Base-by-base conservation (phyloP, 2,797 vertebrate species). In the Neoniphon sammara region DNA sequence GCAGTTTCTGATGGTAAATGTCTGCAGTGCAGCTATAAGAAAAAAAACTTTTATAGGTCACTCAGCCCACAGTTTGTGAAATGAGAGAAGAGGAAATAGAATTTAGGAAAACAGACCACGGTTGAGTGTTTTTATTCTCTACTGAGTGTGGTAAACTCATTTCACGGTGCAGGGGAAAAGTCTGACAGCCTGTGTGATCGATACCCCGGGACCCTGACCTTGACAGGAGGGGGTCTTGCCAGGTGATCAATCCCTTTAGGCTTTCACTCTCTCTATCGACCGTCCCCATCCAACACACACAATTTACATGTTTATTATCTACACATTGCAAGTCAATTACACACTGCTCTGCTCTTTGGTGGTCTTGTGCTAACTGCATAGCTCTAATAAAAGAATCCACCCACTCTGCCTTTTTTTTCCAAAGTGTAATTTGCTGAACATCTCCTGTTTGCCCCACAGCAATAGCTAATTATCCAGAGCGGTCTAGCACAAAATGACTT, bases 231-330 rank as follows among this genome's bases (percentile, higher is more conserved):
- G 65, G 65, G 50, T 66, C 36, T 25, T 21, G 23, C 52, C 52
- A 25, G 57, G 23, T 46, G 55, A 84, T 88, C 73, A 61, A 75
- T 86, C 74, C 82, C 70, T 55, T 27, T 46, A 82, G 81, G 72
- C 76, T 42, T 66, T 74, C 72, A 62, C 20, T 74, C 31, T 76
- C 76, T 69, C 44, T 66, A 76, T 76, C 44, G 34, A 85, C 77
- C 66, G 25, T 27, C 54, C 69, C 44, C 15, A 12, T 2, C n/a
- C 39, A 60, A 58, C 44, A 47, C 47, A 36, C 75, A 79, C 31
- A 44, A 73, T 88, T 85, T 83, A 72, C 87, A 89, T 89, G 80
- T 90, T 88, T 82, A 90, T 85, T 83, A 74, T 84, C 82, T 85
- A 44, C 76, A 85, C 79, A 58, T 87, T 78, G 81, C 67, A 80